phyloP scores from a whole-genome alignment of 2,113 vertebrate genomes.

The Empidonax alnorum region DNA sequence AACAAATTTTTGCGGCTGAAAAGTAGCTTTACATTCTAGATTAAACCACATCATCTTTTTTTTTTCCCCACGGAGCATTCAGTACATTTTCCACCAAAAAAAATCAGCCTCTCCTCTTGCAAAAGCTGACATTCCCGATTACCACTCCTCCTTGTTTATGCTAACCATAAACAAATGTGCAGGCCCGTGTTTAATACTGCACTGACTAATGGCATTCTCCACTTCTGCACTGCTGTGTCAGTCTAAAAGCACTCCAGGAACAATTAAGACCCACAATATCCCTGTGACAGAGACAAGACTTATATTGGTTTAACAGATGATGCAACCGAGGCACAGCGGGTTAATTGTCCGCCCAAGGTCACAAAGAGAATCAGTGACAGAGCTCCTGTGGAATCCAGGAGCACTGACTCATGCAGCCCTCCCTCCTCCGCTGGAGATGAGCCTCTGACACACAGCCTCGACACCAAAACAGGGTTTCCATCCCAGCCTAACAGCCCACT shows the following conservation, averaged over 20 bases:
- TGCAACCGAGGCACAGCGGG: not conserved
- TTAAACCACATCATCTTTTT: not conserved
- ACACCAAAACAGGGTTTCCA: not conserved
- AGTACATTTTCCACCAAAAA: not conserved
- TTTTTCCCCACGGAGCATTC: not conserved
- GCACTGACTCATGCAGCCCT: not conserved
- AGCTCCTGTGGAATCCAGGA: not conserved
- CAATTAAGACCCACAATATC: not conserved
- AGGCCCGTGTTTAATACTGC: not conserved
- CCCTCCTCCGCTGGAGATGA: not conserved
- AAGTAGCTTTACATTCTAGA: not conserved
- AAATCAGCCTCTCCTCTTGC: not conserved
- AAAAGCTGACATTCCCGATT: not conserved
- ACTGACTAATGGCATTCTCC: constrained; percentile 7
- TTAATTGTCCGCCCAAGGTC: constrained; percentile 22
- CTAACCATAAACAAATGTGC: not conserved
- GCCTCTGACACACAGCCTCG: not conserved
- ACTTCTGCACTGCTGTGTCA: not conserved
- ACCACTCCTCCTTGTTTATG: constrained; percentile 4
- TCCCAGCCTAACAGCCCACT: not conserved
- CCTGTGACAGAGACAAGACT: not conserved
- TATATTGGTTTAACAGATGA: not conserved
- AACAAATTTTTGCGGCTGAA: not conserved
- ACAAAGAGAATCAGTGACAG: not conserved
- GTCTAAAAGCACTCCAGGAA: constrained; percentile 12